A percentile compares a stretch with the other conserved stretches of the same genome.
Evolutionary conservation across 2,113 vertebrate genomes (phyloP).

Genomic region (Macheiramphus alcinus): DNA sequence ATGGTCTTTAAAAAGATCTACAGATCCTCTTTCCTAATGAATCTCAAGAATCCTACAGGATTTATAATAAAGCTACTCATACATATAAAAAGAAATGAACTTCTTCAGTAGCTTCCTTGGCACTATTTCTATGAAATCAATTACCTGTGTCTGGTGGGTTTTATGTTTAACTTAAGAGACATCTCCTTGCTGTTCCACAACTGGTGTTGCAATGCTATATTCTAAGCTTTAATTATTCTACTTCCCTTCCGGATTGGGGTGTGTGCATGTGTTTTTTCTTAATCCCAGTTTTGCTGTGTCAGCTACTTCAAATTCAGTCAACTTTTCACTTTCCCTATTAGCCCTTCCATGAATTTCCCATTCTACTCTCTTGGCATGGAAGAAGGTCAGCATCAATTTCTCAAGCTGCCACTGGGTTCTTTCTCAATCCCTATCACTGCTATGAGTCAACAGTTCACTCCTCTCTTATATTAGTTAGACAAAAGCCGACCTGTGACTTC

Average conservation of each 20-base stretch:
- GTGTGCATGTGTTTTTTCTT: neutral
- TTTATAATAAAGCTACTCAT: constrained; percentile 51
- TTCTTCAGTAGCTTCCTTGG: constrained; percentile 19
- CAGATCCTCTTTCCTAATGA: constrained; percentile 57
- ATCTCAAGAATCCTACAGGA: constrained; percentile 56
- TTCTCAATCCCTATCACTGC: neutral
- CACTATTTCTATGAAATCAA: neutral
- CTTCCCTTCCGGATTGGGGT: neutral
- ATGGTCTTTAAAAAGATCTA: constrained; percentile 70
- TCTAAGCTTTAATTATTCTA: constrained; percentile 43
- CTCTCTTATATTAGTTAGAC: neutral
- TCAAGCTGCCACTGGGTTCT: neutral
- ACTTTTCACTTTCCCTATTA: neutral
- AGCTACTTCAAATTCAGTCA: neutral
- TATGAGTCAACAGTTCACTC: neutral
- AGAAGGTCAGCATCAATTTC: neutral
- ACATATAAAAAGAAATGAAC: constrained; percentile 54
- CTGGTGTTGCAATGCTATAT: neutral
- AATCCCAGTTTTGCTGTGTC: neutral
- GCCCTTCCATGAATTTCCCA: neutral
- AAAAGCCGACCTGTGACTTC: neutral
- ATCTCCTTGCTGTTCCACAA: constrained; percentile 11
- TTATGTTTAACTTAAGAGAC: constrained; percentile 7
- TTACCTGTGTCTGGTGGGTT: constrained; percentile 14
- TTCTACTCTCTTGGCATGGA: neutral